Conservation (phyloP, 2,113 vertebrate species). For the Gopherus evgoodei region DNA sequence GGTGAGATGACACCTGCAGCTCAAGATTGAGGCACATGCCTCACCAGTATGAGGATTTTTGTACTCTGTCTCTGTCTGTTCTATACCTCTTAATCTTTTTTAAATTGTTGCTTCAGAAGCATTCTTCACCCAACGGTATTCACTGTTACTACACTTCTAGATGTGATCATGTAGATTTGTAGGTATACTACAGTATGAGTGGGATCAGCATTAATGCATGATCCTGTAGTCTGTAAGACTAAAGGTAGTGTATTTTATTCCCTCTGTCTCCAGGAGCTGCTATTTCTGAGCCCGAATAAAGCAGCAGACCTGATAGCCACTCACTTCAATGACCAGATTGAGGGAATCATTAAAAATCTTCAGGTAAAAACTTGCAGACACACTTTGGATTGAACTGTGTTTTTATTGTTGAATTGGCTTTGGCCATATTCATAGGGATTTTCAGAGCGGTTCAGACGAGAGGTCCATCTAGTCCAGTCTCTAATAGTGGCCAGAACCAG, state of each 20-base stretch:
- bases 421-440: background rate
- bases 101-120: background rate
- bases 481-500: background rate
- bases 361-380: conserved; percentile 79
- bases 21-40: background rate
- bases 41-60: background rate
- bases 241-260: conserved; percentile 18
- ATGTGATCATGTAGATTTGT: background rate
- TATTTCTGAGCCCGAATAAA: conserved; percentile 87
- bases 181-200: background rate
- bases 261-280: conserved; percentile 83
- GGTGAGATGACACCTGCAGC: background rate
- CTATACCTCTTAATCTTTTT: background rate
- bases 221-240: background rate
- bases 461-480: background rate
- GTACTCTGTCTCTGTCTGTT: background rate
- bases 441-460: background rate
- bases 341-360: conserved; percentile 85
- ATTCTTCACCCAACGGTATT: background rate
- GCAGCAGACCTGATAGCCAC: conserved; percentile 91
- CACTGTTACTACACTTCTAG: background rate
- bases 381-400: background rate
- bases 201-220: fast-evolving
- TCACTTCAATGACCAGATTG: conserved; percentile 88
- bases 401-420: background rate